phyloP scores from a whole-genome alignment of 2,888 invertebrate genomes.

The Sabellastarte sp. region DNA sequence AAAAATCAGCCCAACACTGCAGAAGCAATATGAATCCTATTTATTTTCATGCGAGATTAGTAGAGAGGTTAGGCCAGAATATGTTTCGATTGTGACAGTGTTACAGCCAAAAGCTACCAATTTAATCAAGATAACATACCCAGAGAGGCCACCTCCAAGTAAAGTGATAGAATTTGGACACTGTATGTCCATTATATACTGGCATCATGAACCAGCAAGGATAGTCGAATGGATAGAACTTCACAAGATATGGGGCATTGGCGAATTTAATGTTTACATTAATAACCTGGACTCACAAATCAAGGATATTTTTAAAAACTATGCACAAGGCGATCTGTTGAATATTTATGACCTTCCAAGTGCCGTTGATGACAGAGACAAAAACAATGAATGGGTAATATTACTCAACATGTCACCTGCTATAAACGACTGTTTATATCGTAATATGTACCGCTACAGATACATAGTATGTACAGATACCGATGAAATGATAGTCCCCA shows the following conservation, averaged over 20 bases:
- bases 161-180: conserved; percentile 20
- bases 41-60: conserved; percentile 15
- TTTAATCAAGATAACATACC: conserved; percentile 11
- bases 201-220: conserved; percentile 18
- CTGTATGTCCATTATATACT: conserved; percentile 24
- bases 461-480: conserved; percentile 18
- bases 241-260: conserved; percentile 19
- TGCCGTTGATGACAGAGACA: neutral
- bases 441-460: conserved; percentile 22
- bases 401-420: conserved; percentile 26
- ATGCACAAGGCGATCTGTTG: conserved; percentile 15
- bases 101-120: conserved; percentile 3
- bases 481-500: conserved; percentile 24
- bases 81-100: conserved; percentile 17
- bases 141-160: conserved; percentile 4
- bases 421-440: conserved; percentile 25
- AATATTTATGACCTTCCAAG: conserved; percentile 7
- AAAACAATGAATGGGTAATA: conserved; percentile 10
- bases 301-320: conserved; percentile 6
- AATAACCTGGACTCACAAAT: conserved; percentile 9
- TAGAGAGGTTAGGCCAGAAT: neutral
- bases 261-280: conserved; percentile 20
- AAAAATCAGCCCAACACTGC: conserved; percentile 2
- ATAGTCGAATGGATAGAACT: conserved; percentile 26
- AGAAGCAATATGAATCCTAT: conserved; percentile 10